phyloP scores from a whole-genome alignment of 1,140 invertebrate species.

The Philotrypesis tridentata region DNA sequence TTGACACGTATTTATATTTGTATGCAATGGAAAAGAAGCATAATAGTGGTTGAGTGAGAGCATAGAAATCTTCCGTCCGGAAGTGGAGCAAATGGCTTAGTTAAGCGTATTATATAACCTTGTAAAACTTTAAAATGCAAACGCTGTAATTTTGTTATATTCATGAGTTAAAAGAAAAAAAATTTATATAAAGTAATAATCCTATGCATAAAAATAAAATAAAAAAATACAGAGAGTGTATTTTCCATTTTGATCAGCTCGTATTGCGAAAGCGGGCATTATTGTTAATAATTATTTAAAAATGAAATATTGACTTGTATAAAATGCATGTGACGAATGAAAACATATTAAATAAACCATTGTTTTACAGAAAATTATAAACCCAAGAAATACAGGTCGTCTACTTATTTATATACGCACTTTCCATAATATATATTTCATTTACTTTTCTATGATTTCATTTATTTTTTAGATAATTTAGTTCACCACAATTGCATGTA shows the following conservation, averaged over 20 bases:
- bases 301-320: conserved; percentile 27
- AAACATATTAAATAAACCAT: conserved; percentile 31
- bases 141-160: conserved; percentile 23
- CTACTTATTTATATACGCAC: background rate
- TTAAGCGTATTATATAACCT: conserved; percentile 21
- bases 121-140: background rate
- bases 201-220: background rate
- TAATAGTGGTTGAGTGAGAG: background rate
- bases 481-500: too few species aligned
- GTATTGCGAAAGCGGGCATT: conserved; percentile 8
- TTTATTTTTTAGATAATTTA: too few species aligned
- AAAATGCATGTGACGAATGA: conserved; percentile 37
- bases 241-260: conserved; percentile 29
- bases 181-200: conserved; percentile 26
- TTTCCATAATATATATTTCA: background rate
- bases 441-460: background rate
- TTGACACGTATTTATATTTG: background rate
- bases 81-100: conserved; percentile 19
- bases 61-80: conserved; percentile 17
- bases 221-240: conserved; percentile 11
- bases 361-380: conserved; percentile 34
- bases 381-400: background rate
- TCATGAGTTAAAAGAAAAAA: background rate
- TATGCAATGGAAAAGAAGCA: background rate
- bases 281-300: conserved; percentile 23